These are phyloP conservation scores for Nasonia giraulti DNA, from an alignment of 1,140 invertebrate genomes.

Conservation along the genomic window DNA sequence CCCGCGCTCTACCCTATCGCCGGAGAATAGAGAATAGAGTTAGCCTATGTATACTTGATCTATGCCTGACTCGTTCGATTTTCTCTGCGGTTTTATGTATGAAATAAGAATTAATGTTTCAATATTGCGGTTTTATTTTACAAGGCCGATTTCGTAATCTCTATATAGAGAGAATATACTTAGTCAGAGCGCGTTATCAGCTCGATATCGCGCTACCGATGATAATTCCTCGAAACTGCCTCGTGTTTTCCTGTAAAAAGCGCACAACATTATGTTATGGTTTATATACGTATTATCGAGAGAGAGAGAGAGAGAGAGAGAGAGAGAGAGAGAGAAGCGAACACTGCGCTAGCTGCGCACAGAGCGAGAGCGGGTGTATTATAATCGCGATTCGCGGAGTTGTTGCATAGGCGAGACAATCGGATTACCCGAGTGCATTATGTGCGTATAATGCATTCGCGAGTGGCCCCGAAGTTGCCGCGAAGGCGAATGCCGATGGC, in stretches of 20 bases:
- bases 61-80: not conserved
- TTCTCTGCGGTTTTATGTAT: too few relatives aligned
- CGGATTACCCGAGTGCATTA: constrained; percentile 33
- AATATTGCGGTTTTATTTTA: not conserved
- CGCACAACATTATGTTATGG: not conserved
- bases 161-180: too few relatives aligned
- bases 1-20: not conserved
- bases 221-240: too few relatives aligned
- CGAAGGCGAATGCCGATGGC: constrained; percentile 25
- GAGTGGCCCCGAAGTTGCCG: constrained; percentile 16
- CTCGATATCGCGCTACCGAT: too few relatives aligned
- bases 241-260: too few relatives aligned
- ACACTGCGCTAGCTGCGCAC: not conserved
- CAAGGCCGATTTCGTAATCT: not conserved
- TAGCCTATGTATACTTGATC: not conserved
- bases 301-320: too few relatives aligned
- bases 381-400: not conserved
- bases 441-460: constrained; percentile 34
- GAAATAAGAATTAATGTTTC: not conserved
- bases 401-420: constrained; percentile 31
- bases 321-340: not conserved
- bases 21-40: not conserved
- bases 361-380: not conserved
- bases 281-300: not conserved
- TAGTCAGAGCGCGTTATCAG: too few relatives aligned